Percentiles rank a stretch among this genome's conserved stretches.
These are phyloP conservation scores for Melanostoma scalare DNA, from an alignment of 2,888 invertebrate genomes.

Conservation along the genomic window DNA sequence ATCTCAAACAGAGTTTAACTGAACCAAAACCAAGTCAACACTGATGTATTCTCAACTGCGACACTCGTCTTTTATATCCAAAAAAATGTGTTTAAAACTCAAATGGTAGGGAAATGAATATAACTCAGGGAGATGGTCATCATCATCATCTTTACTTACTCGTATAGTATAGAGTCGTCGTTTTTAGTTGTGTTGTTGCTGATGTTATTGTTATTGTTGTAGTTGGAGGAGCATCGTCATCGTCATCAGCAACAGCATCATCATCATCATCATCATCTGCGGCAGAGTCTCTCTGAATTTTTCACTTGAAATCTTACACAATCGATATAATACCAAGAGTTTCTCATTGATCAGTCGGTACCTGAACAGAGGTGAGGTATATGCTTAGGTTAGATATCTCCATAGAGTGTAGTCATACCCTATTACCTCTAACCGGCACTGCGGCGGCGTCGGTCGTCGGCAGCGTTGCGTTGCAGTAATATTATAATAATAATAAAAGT, in stretches of 20 bases:
- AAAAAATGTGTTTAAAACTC: constrained; percentile 69
- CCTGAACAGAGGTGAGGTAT: constrained; percentile 61
- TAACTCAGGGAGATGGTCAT: constrained; percentile 73
- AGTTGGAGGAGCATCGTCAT: constrained; percentile 8
- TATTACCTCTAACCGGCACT: constrained; percentile 50
- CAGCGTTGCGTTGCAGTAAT: constrained; percentile 25
- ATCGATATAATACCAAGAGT: constrained; percentile 73
- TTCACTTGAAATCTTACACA: constrained; percentile 73
- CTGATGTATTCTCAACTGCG: constrained; percentile 75
- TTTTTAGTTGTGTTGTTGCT: constrained; percentile 20
- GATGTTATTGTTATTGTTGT: constrained; percentile 15
- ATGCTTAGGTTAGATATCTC: constrained; percentile 47
- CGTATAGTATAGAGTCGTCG: constrained; percentile 9
- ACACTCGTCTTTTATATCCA: constrained; percentile 76
- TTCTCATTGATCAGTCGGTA: constrained; percentile 69
- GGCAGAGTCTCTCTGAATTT: constrained; percentile 71
- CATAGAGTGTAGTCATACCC: constrained; percentile 42
- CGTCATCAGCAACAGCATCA: constrained; percentile 14
- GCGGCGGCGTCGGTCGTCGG: background rate
- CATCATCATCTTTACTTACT: constrained; percentile 53
- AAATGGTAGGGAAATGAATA: constrained; percentile 73
- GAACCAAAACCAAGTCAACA: constrained; percentile 71
- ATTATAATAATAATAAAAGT: constrained; percentile 36
- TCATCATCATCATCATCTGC: constrained; percentile 42
- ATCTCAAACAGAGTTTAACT: constrained; percentile 54